phyloP scores from a whole-genome alignment of 2,113 vertebrate genomes.

The Varanus salvator region DNA sequence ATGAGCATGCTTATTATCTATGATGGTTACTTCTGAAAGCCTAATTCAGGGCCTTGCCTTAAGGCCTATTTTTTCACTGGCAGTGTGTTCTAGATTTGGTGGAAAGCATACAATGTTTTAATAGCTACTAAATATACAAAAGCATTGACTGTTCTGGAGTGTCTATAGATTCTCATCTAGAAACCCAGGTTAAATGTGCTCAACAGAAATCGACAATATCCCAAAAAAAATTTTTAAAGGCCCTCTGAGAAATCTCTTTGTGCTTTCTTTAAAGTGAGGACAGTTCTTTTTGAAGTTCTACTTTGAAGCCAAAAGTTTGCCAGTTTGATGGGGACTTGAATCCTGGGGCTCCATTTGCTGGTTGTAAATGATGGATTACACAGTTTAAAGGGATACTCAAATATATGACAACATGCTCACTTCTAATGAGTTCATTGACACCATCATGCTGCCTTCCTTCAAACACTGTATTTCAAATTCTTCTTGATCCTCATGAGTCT shows the following conservation, averaged over 20 bases:
- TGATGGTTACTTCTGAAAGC: neutral
- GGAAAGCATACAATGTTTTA: neutral
- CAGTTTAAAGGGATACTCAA: neutral
- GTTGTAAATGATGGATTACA: neutral
- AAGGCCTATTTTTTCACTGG: conserved; percentile 4
- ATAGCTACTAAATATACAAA: neutral
- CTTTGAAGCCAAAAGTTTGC: conserved; percentile 40
- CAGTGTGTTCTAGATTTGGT: neutral
- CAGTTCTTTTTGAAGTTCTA: neutral
- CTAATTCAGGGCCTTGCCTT: neutral
- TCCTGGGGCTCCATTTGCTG: conserved; percentile 17
- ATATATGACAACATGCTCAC: neutral
- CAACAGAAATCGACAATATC: neutral
- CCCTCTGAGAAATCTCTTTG: neutral
- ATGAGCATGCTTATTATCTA: neutral
- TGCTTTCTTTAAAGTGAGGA: conserved; percentile 36
- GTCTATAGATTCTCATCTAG: conserved; percentile 3
- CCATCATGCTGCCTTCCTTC: neutral
- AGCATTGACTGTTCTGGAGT: neutral
- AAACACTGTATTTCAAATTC: neutral
- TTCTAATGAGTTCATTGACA: conserved; percentile 41
- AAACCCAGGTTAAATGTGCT: neutral
- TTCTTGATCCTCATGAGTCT: neutral
- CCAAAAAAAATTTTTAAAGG: neutral
- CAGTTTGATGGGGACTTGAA: conserved; percentile 31